Base-by-base conservation (phyloP, 1,140 invertebrate genomes). In the Caerostris extrusa region DNA sequence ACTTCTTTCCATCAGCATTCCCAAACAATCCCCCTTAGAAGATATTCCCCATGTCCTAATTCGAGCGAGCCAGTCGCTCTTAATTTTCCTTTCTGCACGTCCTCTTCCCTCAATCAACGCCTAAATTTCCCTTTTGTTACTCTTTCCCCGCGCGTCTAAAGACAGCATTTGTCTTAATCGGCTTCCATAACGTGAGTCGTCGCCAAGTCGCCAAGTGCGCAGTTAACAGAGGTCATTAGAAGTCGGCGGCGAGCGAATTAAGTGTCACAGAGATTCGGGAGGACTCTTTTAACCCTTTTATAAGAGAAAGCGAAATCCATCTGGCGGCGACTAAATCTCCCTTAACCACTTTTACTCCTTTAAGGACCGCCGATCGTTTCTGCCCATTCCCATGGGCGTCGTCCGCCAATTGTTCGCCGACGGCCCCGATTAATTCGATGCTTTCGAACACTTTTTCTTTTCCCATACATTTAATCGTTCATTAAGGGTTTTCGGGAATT, bases 311-410 rank as follows among this genome's bases (percentile, higher is more conserved):
- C 69, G 90, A 91, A 91, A 91, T 91, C 90, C 90, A 91, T 91
- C 90, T 82, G 71, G 71, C 50, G 71, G 71, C 71, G 77, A 14
- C 90, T 91, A 82, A 91, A 91, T 91, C 90, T 91, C 90, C 58
- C 90, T 91, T 91, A 91, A 91, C 90, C 90, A 91, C 90, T 91
- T 91, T 91, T 91, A 82, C 69, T 71, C 90, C 77, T 82, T 91
- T 82, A 91, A 82, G 90, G 8, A 50, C 90, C 50, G 71, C 69
- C 90, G 71, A 91, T 91, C 71, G 90, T 82, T 91, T 82, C 90
- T 81, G 71, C 50, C 7, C 90, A 61, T 19, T 82, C 90, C 90
- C 90, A 91, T 17, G 90, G 90, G 90, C 19, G 56, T 91, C 90
- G 67, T 91, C 90, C 57, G 90, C 64, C 88, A 90, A 90, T 90